Conservation (phyloP, 1,140 invertebrate genomes). For the Megathymus violae region DNA sequence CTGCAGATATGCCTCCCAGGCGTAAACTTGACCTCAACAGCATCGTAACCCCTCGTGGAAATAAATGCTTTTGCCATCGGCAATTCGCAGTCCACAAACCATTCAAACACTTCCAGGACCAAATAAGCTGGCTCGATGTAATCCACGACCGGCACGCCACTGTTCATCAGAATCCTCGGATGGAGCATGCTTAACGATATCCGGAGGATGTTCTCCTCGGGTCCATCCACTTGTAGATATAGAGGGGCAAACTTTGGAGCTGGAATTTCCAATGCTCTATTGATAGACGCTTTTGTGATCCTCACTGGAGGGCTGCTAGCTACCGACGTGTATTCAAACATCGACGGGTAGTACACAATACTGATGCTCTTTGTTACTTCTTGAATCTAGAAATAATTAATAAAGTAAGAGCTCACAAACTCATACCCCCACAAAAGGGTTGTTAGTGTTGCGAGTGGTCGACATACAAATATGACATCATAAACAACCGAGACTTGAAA, state of each 20-base stretch:
- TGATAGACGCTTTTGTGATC: slow-evolving; percentile 47
- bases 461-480: no score
- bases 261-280: slow-evolving; percentile 51
- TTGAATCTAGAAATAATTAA: slow-evolving; percentile 51
- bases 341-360: slow-evolving; percentile 58
- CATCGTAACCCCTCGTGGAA: slow-evolving; percentile 58
- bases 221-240: slow-evolving; percentile 70
- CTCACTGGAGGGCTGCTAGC: slow-evolving; percentile 54
- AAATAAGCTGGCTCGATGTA: slow-evolving; percentile 63
- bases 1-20: slow-evolving; percentile 75
- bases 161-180: slow-evolving; percentile 62
- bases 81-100: slow-evolving; percentile 61
- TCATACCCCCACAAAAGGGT: no score
- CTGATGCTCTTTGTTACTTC: slow-evolving; percentile 40
- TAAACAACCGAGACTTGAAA: no score
- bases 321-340: slow-evolving; percentile 58
- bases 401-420: no score
- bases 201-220: slow-evolving; percentile 54
- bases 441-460: no score
- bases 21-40: slow-evolving; percentile 56
- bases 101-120: slow-evolving; percentile 66
- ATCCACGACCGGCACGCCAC: slow-evolving; percentile 51
- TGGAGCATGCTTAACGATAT: slow-evolving; percentile 60
- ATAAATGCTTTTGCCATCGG: slow-evolving; percentile 55
- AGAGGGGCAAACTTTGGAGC: slow-evolving; percentile 63